Evolutionary conservation across 2,888 invertebrate genomes (phyloP), one percentile per base, ranked within the genome.

Genomic region (Harpalus rufipes): DNA sequence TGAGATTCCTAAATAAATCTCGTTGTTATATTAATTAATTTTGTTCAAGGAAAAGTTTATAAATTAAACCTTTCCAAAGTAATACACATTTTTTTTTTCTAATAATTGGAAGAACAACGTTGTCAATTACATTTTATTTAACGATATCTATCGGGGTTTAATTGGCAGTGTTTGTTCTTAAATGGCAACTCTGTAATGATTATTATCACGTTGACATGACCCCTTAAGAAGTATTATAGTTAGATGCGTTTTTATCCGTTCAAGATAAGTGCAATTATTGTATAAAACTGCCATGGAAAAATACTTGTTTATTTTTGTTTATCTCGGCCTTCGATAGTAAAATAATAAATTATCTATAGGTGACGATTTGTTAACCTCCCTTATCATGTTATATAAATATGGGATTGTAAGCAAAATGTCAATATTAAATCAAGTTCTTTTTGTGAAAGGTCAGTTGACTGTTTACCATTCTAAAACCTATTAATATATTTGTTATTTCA

Each of bases 401-500:
- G 25, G 59, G 41, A 39, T 80, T 59, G 61, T 63, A 61, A 61
- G 41, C 18, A 25, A 41, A 59, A 10, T 78, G 51, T 76, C 21
- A 78, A 78, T 58, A 78, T 58, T 58, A 78, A 56, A 41, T 14
- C 18, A 80, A 61, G 58, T 32, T 78, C 25, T 58, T 80, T 80
- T 80, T 80, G 80, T 61, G 80, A 80, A 80, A 80, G 80, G 80
- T 80, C 80, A 80, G 80, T 78, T 68, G 25, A 68, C 32, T 74
- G 44, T 74, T 51, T 51, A 74, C 51, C 12, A 18, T 74, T 74
- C 44, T 44, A 41, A 74, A 21, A 41, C 44, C 41, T 65, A 68
- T 32, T 68, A 68, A 39, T 68, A 68, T 63, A 25, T 25, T 63
- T 0, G 12, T 18, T 63, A 63, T 63, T 68, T 68, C 6, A 32